Percentiles rank a stretch among this genome's conserved stretches.
These are phyloP conservation scores for Neuroterus valhalla DNA, from an alignment of 1,140 invertebrate genomes.

Conservation along the genomic window DNA sequence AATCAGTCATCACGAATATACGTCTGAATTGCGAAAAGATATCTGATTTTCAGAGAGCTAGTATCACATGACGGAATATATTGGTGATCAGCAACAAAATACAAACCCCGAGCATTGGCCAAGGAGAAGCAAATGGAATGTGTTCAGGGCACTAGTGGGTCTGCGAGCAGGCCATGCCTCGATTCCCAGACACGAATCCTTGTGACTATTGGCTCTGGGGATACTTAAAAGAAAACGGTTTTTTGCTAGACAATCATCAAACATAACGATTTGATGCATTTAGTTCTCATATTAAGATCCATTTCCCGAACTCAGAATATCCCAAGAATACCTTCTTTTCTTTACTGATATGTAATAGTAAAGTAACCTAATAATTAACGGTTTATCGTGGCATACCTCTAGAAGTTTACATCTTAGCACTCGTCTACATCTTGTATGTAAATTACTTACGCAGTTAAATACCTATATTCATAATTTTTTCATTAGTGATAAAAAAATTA, in stretches of 20 bases:
- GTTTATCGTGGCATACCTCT: too few species aligned
- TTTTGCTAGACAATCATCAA: slow-evolving; percentile 69
- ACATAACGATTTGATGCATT: slow-evolving; percentile 67
- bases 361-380: neutral
- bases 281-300: slow-evolving; percentile 55
- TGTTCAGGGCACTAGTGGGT: slow-evolving; percentile 70
- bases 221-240: slow-evolving; percentile 69
- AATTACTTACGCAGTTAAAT: too few species aligned
- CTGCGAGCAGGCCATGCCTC: slow-evolving; percentile 70
- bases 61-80: slow-evolving; percentile 64
- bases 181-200: slow-evolving; percentile 70
- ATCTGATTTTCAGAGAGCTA: slow-evolving; percentile 61
- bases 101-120: slow-evolving; percentile 71
- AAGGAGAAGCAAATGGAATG: slow-evolving; percentile 71
- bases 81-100: slow-evolving; percentile 71
- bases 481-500: too few species aligned
- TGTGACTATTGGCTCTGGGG: slow-evolving; percentile 68
- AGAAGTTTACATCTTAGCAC: too few species aligned
- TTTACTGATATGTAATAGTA: neutral
- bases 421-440: too few species aligned
- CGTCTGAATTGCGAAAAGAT: slow-evolving; percentile 48
- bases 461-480: too few species aligned
- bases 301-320: slow-evolving; percentile 42
- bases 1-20: slow-evolving; percentile 35
- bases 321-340: slow-evolving; percentile 21